Conservation (phyloP, 2,113 vertebrate genomes). For the Forbesichthys agassizii region DNA sequence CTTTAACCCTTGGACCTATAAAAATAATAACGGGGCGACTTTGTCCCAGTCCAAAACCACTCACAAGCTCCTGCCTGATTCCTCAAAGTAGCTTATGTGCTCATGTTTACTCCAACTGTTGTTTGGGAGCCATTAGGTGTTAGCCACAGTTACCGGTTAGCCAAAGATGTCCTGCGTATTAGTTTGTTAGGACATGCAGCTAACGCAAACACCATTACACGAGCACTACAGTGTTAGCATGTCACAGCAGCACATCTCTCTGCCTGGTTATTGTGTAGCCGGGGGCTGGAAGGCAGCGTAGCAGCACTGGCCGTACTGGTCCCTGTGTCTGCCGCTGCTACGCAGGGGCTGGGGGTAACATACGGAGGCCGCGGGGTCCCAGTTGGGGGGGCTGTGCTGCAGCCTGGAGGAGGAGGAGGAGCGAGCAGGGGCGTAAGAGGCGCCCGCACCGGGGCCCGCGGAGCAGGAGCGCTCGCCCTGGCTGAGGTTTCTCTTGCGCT, state of each 20-base stretch:
- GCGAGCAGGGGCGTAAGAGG: conserved; percentile 30
- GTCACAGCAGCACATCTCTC: conserved; percentile 48
- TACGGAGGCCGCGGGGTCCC: conserved; percentile 89
- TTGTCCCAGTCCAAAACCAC: conserved; percentile 23
- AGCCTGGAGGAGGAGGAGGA: conserved; percentile 71
- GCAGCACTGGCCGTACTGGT: conserved; percentile 56
- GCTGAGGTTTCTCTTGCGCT: conserved; percentile 90
- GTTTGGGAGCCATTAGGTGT: conserved; percentile 38
- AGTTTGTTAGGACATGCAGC: conserved; percentile 51
- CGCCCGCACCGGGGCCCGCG: conserved; percentile 46
- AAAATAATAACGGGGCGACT: conserved; percentile 28
- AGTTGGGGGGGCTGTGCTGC: conserved; percentile 64
- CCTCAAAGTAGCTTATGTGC: conserved; percentile 1
- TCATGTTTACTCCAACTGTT: conserved; percentile 24
- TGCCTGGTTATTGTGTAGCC: conserved; percentile 42
- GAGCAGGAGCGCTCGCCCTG: conserved; percentile 83
- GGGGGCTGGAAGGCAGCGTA: conserved; percentile 45
- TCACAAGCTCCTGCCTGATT: neutral
- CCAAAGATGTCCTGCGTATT: conserved; percentile 23
- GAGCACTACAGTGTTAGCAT: conserved; percentile 44
- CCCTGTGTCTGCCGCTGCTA: conserved; percentile 69
- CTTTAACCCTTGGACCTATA: conserved; percentile 36
- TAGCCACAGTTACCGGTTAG: conserved; percentile 40
- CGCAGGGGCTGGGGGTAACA: conserved; percentile 77
- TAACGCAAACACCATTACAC: conserved; percentile 38